Evolutionary conservation across 1,140 invertebrate species (phyloP).

Genomic region (Drosophila ambigua): DNA sequence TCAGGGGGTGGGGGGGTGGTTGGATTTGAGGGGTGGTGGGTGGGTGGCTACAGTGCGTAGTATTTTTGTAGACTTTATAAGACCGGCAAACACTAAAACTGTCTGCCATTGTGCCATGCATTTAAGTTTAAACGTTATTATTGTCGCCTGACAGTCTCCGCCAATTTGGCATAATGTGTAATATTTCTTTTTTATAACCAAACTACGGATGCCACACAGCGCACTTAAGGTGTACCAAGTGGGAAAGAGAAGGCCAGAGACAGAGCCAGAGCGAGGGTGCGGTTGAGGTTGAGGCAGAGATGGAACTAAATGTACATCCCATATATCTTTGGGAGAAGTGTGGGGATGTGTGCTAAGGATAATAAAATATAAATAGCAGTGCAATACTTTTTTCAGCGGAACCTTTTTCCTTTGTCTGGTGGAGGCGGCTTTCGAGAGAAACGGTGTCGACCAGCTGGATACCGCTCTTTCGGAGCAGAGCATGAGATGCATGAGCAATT

Average conservation of each 20-base stretch:
- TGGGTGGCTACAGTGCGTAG: constrained; percentile 5
- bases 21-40: too few species aligned
- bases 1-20: neutral
- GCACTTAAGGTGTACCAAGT: constrained; percentile 60
- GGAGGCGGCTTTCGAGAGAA: neutral
- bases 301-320: constrained; percentile 16
- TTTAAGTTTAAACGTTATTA: constrained; percentile 80
- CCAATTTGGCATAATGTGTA: constrained; percentile 81
- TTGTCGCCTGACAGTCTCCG: constrained; percentile 79
- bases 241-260: constrained; percentile 10
- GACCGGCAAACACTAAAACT: constrained; percentile 67
- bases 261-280: neutral
- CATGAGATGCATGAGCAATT: too few species aligned
- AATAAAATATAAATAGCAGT: constrained; percentile 70
- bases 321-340: constrained; percentile 36
- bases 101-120: constrained; percentile 72
- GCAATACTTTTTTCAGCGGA: constrained; percentile 58
- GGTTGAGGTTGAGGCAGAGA: neutral
- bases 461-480: neutral
- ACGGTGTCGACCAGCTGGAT: too few species aligned
- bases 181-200: constrained; percentile 82
- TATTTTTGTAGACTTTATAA: constrained; percentile 65
- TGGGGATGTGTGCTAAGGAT: constrained; percentile 50
- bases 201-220: constrained; percentile 54
- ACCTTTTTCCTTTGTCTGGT: constrained; percentile 11